Evolutionary conservation across 2,888 invertebrate species (phyloP), one percentile per base, ranked within the genome.

Genomic region (Trichopria drosophilae): DNA sequence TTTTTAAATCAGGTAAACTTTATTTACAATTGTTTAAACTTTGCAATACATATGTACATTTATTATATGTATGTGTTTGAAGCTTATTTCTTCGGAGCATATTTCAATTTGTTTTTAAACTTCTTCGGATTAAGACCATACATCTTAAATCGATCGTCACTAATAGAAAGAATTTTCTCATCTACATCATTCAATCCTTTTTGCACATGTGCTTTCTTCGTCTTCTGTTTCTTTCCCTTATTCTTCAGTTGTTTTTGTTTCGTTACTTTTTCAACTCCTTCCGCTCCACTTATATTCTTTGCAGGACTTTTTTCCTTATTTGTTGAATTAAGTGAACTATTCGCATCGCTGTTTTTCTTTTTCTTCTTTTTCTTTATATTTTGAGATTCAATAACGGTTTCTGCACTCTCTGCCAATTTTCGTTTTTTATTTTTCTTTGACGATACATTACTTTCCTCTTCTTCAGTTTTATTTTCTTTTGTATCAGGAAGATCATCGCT

Each of bases 61-160:
- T n/a, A n/a, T n/a, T n/a, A n/a, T n/a, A n/a, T n/a, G n/a, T n/a
- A n/a, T n/a, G n/a, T n/a, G n/a, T n/a, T n/a, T n/a, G n/a, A n/a
- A n/a, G n/a, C n/a, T n/a, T n/a, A n/a, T n/a, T n/a, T n/a, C n/a
- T n/a, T n/a, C n/a, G n/a, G n/a, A n/a, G n/a, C n/a, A n/a, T 86
- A 88, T 69, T 85, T 87, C 58, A 87, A 76, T 74, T 86, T 88
- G 67, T 86, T 86, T 68, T 85, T 87, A 65, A 88, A 91, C 71
- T 91, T 93, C 67, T 88, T 91, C 0, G 93, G 93, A 79, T 93
- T 94, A 28, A 95, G 83, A 44, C 95, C 96, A 72, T 91, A 98
- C 0, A 94, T 94, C 67, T 86, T 84, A 6, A 98, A 79, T 58
- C 97, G 82, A 59, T 89, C 87, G 73, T 93, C 90, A 2, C 90